These are phyloP conservation scores for Scomber colias DNA, from an alignment of 2,113 vertebrate species.

Conservation along the genomic window DNA sequence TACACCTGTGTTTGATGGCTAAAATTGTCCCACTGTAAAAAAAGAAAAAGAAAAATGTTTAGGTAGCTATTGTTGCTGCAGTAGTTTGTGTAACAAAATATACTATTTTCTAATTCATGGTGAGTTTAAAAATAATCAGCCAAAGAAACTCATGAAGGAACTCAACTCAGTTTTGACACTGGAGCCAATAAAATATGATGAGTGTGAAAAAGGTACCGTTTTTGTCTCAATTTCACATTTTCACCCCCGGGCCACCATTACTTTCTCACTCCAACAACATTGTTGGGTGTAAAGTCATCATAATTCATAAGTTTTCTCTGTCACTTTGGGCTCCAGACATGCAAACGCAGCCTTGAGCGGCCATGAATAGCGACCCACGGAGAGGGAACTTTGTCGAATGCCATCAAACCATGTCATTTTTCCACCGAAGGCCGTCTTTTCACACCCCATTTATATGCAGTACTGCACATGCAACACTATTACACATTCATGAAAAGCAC, in stretches of 20 bases:
- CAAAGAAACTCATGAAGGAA: no score
- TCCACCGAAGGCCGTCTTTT: constrained; percentile 32
- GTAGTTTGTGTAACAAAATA: no score
- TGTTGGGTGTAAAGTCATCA: background rate
- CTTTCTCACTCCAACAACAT: background rate
- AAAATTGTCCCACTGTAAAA: no score
- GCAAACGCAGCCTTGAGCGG: background rate
- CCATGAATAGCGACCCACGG: background rate
- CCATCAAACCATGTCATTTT: constrained; percentile 31
- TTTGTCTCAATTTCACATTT: constrained; percentile 1
- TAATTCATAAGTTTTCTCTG: background rate
- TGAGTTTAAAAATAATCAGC: background rate
- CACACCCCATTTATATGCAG: constrained; percentile 25
- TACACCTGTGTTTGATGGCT: background rate
- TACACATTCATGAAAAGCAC: constrained; percentile 65
- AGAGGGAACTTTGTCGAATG: constrained; percentile 4
- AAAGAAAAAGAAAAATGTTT: no score
- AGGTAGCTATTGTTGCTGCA: background rate
- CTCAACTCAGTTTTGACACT: background rate
- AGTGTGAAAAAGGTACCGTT: background rate
- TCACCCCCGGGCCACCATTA: background rate
- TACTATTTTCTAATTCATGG: background rate
- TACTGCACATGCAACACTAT: background rate
- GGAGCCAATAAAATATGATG: background rate
- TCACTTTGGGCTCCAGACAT: background rate